These are phyloP conservation scores for Aix galericulata DNA, from an alignment of 2,113 vertebrate genomes.

Conservation along the genomic window DNA sequence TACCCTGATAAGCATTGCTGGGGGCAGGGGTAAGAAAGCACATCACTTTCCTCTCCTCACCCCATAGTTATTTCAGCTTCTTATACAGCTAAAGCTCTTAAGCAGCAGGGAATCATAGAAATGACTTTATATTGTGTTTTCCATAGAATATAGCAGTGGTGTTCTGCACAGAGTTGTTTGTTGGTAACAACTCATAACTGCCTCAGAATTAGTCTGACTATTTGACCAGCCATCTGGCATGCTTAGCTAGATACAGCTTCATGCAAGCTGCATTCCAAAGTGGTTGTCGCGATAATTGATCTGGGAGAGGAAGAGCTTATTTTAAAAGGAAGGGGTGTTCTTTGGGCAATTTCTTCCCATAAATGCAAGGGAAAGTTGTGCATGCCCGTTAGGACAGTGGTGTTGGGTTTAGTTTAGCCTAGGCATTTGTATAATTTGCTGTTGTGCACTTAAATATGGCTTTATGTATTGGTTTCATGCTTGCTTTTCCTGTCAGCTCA, in stretches of 20 bases:
- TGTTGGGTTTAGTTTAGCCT: not conserved
- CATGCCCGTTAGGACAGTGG: not conserved
- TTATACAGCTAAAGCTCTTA: not conserved
- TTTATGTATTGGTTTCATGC: not conserved
- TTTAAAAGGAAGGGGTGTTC: not conserved
- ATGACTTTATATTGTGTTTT: not conserved
- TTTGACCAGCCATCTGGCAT: not conserved
- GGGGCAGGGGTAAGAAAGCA: no score
- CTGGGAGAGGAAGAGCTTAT: not conserved
- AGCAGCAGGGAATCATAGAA: not conserved
- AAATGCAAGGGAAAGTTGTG: not conserved
- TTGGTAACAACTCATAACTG: not conserved
- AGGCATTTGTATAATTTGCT: not conserved
- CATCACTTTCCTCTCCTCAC: not conserved
- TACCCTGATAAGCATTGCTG: rapidly evolving
- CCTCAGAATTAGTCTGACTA: not conserved
- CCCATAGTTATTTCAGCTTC: not conserved
- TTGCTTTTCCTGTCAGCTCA: not conserved
- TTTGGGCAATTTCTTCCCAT: not conserved
- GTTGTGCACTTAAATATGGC: not conserved
- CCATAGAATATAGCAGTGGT: not conserved
- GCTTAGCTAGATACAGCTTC: not conserved
- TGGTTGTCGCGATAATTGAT: not conserved
- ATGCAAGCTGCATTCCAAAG: rapidly evolving
- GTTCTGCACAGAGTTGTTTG: not conserved